These are phyloP conservation scores for Temnothorax longispinosus DNA, from an alignment of 1,140 invertebrate genomes.

Conservation along the genomic window DNA sequence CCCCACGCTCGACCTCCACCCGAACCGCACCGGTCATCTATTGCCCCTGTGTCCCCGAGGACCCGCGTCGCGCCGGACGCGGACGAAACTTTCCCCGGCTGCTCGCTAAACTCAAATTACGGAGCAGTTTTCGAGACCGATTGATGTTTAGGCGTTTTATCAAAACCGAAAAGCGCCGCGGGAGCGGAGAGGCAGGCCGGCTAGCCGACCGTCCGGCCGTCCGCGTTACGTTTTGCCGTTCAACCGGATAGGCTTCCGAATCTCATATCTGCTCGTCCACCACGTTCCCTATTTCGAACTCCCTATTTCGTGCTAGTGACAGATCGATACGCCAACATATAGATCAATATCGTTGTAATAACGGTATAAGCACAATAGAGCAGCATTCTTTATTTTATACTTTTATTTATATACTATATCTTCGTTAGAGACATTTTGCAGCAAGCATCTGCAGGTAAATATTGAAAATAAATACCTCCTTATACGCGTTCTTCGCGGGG, in stretches of 20 bases:
- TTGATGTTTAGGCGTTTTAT: constrained; percentile 84
- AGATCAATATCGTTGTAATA: neutral
- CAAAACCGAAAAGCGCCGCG: constrained; percentile 77
- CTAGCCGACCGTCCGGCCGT: constrained; percentile 23
- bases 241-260: constrained; percentile 58
- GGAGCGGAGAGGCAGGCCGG: constrained; percentile 48
- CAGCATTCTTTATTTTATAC: neutral
- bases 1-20: constrained; percentile 71
- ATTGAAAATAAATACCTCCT: neutral
- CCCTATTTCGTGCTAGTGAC: neutral
- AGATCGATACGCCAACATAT: constrained; percentile 1
- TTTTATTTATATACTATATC: neutral
- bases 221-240: constrained; percentile 39
- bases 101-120: constrained; percentile 83
- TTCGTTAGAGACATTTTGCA: neutral
- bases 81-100: constrained; percentile 81
- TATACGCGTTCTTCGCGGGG: neutral
- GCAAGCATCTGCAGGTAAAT: neutral
- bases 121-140: constrained; percentile 84
- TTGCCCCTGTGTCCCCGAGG: constrained; percentile 81
- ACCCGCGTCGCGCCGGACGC: constrained; percentile 58
- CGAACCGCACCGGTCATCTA: constrained; percentile 80
- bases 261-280: constrained; percentile 22
- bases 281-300: constrained; percentile 9
- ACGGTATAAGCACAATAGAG: neutral